These are phyloP conservation scores for Delphinapterus leucas DNA, from an alignment of 2,113 vertebrate species.

Conservation along the genomic window DNA sequence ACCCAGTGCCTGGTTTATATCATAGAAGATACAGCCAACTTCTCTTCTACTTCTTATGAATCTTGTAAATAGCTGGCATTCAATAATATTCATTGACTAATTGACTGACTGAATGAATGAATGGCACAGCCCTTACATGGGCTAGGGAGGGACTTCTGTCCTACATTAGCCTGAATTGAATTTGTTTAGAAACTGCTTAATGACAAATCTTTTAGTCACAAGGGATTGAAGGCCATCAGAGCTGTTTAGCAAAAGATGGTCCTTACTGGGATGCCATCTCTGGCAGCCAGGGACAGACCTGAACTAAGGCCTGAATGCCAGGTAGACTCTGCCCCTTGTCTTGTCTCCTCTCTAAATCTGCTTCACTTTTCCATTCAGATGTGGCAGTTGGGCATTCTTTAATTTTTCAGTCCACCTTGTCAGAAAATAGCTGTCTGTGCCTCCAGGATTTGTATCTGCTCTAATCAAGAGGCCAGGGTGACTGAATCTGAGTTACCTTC, in stretches of 20 bases:
- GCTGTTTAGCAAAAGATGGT: background rate
- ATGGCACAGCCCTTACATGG: background rate
- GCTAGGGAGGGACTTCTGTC: background rate
- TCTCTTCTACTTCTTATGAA: background rate
- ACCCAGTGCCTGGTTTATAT: background rate
- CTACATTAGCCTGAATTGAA: background rate
- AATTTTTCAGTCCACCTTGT: background rate
- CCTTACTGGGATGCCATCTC: background rate
- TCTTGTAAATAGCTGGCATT: background rate
- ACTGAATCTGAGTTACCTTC: background rate
- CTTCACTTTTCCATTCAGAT: background rate
- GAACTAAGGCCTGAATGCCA: background rate
- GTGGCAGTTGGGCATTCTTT: background rate
- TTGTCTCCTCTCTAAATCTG: background rate
- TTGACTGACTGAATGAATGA: background rate
- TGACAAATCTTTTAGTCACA: background rate
- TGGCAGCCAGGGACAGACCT: background rate
- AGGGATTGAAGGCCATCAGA: background rate
- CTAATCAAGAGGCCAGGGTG: background rate
- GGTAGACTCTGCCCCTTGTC: background rate
- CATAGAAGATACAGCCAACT: background rate
- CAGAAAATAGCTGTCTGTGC: background rate
- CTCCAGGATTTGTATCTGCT: background rate
- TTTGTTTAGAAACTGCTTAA: background rate
- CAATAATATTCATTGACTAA: background rate